These are phyloP conservation scores for Lordiphosa stackelbergi DNA, from an alignment of 1,140 invertebrate genomes.

Conservation along the genomic window DNA sequence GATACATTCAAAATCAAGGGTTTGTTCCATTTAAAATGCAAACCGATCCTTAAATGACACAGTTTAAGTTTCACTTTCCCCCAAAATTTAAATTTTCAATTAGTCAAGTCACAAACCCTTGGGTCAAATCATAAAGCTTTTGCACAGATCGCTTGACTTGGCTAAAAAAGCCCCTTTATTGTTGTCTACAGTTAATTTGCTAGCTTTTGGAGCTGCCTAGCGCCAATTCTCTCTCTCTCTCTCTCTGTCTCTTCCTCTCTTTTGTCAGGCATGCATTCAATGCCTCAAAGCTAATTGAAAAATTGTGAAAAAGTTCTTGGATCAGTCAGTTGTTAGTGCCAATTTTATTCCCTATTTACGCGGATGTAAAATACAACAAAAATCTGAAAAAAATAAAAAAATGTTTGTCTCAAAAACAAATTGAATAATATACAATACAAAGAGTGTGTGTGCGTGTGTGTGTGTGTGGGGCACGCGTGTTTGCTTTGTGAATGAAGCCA, in stretches of 20 bases:
- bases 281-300: slow-evolving; percentile 4
- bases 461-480: too few relatives aligned
- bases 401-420: background rate
- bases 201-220: background rate
- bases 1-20: too few relatives aligned
- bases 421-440: too few relatives aligned
- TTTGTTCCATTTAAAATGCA: too few relatives aligned
- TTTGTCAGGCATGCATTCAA: slow-evolving; percentile 1
- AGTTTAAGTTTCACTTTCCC: too few relatives aligned
- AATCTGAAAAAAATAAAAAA: background rate
- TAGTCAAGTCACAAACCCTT: slow-evolving; percentile 6
- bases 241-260: too few relatives aligned
- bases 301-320: slow-evolving; percentile 9
- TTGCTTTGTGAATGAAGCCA: too few relatives aligned
- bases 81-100: too few relatives aligned
- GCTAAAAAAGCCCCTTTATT: background rate
- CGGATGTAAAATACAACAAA: background rate
- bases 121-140: slow-evolving; percentile 4
- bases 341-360: slow-evolving; percentile 4
- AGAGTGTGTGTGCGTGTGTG: too few relatives aligned
- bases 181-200: background rate
- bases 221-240: too few relatives aligned
- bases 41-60: too few relatives aligned
- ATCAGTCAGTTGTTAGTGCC: background rate
- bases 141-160: slow-evolving; percentile 6